A percentile compares a stretch with the other conserved stretches of the same genome.
Evolutionary conservation across 1,140 invertebrate species (phyloP).

Genomic region (Antheraea pernyi): DNA sequence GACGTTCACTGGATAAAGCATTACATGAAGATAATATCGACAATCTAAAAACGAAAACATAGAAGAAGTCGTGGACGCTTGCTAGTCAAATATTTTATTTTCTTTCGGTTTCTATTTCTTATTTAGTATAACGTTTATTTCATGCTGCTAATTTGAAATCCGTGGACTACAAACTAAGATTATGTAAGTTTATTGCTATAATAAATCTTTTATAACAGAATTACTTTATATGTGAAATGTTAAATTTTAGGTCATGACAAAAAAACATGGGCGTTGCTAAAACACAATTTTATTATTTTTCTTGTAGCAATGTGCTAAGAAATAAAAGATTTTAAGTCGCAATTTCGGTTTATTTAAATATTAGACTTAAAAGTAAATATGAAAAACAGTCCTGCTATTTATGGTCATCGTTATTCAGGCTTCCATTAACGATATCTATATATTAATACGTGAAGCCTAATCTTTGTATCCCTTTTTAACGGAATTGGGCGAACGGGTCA

Average conservation of each 20-base stretch:
- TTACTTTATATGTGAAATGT: background rate
- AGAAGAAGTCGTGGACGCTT: too few species aligned
- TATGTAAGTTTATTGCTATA: background rate
- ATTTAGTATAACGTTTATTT: background rate
- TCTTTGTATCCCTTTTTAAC: too few species aligned
- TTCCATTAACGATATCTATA: background rate
- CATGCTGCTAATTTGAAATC: background rate
- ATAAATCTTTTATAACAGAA: background rate
- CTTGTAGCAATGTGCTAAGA: background rate
- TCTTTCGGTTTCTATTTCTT: background rate
- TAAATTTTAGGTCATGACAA: background rate
- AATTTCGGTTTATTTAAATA: background rate
- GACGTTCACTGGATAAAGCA: too few species aligned
- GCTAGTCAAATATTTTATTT: too few species aligned
- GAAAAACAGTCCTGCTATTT: background rate
- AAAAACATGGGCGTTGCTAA: background rate
- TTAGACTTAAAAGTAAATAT: background rate
- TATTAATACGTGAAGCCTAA: too few species aligned
- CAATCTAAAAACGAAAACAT: too few species aligned
- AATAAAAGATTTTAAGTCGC: background rate
- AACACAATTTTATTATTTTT: background rate
- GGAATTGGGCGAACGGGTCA: too few species aligned
- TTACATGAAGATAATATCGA: too few species aligned
- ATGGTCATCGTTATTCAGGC: background rate
- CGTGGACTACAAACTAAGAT: background rate